Evolutionary conservation across 2,888 invertebrate genomes (phyloP).

Genomic region (Hyposoter dolosus): DNA sequence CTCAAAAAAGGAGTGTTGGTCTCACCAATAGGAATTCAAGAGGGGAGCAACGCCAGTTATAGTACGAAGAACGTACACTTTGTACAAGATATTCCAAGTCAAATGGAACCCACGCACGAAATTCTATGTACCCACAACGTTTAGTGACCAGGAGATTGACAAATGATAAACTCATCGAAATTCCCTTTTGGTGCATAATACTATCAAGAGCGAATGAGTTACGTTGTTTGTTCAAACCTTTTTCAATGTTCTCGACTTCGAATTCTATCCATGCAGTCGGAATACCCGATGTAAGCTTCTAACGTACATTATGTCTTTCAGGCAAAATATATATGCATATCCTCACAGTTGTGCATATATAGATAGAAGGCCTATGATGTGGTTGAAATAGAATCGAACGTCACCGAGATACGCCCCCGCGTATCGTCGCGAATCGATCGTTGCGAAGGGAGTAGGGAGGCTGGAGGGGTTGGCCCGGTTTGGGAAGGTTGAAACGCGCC

Average conservation of each 20-base stretch:
- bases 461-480: constrained; percentile 62
- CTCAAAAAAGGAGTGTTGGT: constrained; percentile 38
- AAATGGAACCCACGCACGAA: not conserved
- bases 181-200: not conserved
- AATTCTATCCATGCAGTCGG: not conserved
- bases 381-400: constrained; percentile 65
- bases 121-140: not conserved
- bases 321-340: not conserved
- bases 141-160: not conserved
- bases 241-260: not conserved
- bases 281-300: not conserved
- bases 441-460: constrained; percentile 47
- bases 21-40: constrained; percentile 41
- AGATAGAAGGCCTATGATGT: constrained; percentile 7
- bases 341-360: not conserved
- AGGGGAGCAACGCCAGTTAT: constrained; percentile 20
- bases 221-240: not conserved
- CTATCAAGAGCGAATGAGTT: not conserved
- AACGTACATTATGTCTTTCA: not conserved
- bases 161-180: not conserved
- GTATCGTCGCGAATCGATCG: constrained; percentile 52
- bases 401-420: constrained; percentile 68
- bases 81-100: not conserved
- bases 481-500: constrained; percentile 46
- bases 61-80: not conserved